Percentiles rank a stretch among this genome's conserved stretches.
phyloP scores from a whole-genome alignment of 2,113 vertebrate genomes.

The Limnothrissa miodon region DNA sequence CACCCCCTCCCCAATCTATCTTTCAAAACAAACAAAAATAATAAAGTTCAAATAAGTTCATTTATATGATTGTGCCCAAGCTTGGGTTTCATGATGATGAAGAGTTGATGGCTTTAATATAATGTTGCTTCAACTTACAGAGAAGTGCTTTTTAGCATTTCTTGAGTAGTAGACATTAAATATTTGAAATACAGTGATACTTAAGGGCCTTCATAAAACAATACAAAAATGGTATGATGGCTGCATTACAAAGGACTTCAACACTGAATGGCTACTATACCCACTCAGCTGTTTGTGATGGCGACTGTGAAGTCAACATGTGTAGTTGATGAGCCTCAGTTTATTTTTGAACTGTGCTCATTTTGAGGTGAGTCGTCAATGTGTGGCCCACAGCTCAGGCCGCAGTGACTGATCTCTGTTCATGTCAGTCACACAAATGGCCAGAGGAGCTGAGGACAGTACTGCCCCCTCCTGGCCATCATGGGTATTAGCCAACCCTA shows the following conservation, averaged over 20 bases:
- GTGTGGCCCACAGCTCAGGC: not conserved
- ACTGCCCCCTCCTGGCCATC: not conserved
- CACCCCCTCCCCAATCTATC: not conserved
- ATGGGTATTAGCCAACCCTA: not conserved
- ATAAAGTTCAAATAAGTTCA: not conserved
- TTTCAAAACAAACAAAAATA: conserved; percentile 17
- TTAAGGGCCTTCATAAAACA: too few species aligned
- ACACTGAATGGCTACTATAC: too few species aligned
- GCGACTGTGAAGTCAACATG: not conserved
- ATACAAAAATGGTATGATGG: too few species aligned
- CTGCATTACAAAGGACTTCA: not conserved
- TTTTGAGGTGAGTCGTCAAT: not conserved
- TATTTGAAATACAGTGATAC: too few species aligned
- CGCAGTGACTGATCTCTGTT: not conserved
- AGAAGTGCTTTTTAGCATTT: not conserved
- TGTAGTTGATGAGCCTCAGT: not conserved
- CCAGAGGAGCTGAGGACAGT: not conserved
- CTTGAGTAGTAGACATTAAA: not conserved
- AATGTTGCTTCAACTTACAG: not conserved
- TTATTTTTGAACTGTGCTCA: not conserved
- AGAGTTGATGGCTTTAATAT: too few species aligned
- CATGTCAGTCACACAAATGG: not conserved
- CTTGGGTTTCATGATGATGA: not conserved
- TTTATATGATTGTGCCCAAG: not conserved
- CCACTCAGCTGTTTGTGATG: not conserved